Evolutionary conservation across 2,797 vertebrate species (phyloP).

Genomic region (Leucoraja ocellata): DNA sequence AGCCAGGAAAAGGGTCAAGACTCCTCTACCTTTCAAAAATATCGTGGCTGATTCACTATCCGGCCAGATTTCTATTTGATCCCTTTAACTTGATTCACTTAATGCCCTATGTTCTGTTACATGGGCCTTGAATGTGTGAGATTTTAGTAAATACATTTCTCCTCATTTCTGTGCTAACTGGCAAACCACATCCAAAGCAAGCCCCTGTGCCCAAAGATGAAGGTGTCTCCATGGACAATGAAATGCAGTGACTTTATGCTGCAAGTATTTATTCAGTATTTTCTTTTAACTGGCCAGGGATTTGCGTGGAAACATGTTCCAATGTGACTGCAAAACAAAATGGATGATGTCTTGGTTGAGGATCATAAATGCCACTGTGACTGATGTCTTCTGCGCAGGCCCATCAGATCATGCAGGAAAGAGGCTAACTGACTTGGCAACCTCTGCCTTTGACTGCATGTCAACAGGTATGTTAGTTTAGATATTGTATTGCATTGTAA

Average conservation of each 20-base stretch:
- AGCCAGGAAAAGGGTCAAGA: too few species aligned
- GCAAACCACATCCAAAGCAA: too few species aligned
- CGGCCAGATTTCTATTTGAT: too few species aligned
- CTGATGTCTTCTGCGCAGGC: conserved; percentile 79
- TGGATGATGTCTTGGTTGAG: conserved; percentile 95
- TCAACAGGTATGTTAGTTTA: conserved; percentile 73
- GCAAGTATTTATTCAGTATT: conserved; percentile 19
- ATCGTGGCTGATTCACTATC: too few species aligned
- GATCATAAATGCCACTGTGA: conserved; percentile 93
- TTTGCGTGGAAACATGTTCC: conserved; percentile 88
- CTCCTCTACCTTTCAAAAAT: too few species aligned
- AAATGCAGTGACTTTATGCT: not conserved
- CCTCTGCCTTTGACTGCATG: conserved; percentile 84
- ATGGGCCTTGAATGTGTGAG: too few species aligned
- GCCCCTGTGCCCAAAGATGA: too few species aligned
- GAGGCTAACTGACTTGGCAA: conserved; percentile 83
- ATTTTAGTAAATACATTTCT: too few species aligned
- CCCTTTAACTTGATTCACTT: too few species aligned
- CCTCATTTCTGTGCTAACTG: too few species aligned
- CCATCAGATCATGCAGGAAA: conserved; percentile 89
- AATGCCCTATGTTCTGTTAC: too few species aligned
- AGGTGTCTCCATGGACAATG: not conserved
- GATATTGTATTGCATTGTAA: not conserved
- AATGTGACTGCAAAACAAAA: conserved; percentile 94
- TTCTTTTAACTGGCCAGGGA: conserved; percentile 63